Conservation (phyloP, 1,140 invertebrate species). For the Harpegnathos saltator region DNA sequence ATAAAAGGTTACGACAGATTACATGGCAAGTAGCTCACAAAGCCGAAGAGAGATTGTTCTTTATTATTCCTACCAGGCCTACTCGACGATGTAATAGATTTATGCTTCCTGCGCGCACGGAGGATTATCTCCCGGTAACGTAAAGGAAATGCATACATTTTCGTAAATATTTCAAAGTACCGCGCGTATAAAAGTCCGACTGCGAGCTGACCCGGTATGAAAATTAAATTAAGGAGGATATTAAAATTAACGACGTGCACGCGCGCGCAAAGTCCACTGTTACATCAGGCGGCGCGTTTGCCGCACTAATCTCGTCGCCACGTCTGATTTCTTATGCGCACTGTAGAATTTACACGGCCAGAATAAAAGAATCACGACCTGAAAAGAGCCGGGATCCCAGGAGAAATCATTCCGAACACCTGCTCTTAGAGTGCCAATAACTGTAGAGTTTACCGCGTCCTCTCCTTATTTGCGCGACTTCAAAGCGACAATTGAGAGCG, state of each 20-base stretch:
- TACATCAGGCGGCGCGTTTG: slow-evolving; percentile 1
- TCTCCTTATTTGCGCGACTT: slow-evolving; percentile 64
- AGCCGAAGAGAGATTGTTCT: neutral
- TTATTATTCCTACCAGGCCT: neutral
- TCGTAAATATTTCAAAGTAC: neutral
- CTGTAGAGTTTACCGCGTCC: slow-evolving; percentile 70
- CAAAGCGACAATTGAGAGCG: slow-evolving; percentile 57
- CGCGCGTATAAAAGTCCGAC: neutral
- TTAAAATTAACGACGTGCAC: slow-evolving; percentile 26
- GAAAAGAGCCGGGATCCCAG: slow-evolving; percentile 59
- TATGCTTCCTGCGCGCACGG: neutral
- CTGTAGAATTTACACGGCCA: neutral
- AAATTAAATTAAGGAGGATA: slow-evolving; percentile 6
- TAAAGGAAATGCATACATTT: neutral
- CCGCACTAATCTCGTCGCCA: slow-evolving; percentile 34
- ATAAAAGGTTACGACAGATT: neutral
- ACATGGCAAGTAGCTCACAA: neutral
- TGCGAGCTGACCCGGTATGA: neutral
- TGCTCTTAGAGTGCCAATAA: slow-evolving; percentile 76
- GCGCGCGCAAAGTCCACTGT: neutral
- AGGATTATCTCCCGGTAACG: neutral
- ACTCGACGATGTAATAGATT: neutral
- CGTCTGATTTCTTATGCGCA: slow-evolving; percentile 62
- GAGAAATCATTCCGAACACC: slow-evolving; percentile 76
- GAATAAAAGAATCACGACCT: slow-evolving; percentile 64